Evolutionary conservation across 2,797 vertebrate species (phyloP), one percentile per base, ranked within the genome.

Genomic region (Acanthopagrus latus): DNA sequence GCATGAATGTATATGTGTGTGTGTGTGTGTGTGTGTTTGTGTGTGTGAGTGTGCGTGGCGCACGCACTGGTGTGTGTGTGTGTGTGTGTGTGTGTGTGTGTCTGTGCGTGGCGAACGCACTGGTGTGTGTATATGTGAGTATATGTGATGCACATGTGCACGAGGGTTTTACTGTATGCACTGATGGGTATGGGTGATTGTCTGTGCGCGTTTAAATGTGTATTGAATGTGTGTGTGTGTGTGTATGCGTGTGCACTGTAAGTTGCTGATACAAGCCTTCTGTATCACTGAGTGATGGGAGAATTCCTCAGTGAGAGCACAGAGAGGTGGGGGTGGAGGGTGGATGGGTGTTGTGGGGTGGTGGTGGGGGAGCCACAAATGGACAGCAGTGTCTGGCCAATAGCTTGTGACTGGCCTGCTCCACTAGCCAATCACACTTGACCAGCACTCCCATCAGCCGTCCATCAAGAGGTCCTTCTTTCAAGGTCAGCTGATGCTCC

Each of bases 401-500:
- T 93, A 85, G 80, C 67, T 78, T 88, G 86, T 89, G 87, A 90
- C 90, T 64, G 21, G 78, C 80, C 74, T 17, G 78, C 65, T 80
- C 80, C 57, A 55, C 67, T 20, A 70, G 80, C 93, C 89, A 92
- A 92, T 94, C 83, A 82, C 81, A 91, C 20, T 43, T 90, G 93
- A 93, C 90, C 89, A 90, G 80, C 63, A n/a, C 85, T 92, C 86
- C 88, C 88, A 88, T 89, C 84, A 77, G 86, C 78, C 72, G 77
- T 89, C 87, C 87, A 88, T 92, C 91, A 91, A 83, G 78, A 84
- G 93, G 91, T 92, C 88, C 84, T 91, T 90, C 86, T 89, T 87
- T 93, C 93, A 94, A 94, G 93, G 93, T 94, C 93, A 94, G 91
- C 86, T 92, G 89, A 91, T 74, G 77, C 84, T 76, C 74, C 56